These are phyloP conservation scores for Orthonychiurus folsomi DNA, from an alignment of 2,888 invertebrate species.

Conservation along the genomic window DNA sequence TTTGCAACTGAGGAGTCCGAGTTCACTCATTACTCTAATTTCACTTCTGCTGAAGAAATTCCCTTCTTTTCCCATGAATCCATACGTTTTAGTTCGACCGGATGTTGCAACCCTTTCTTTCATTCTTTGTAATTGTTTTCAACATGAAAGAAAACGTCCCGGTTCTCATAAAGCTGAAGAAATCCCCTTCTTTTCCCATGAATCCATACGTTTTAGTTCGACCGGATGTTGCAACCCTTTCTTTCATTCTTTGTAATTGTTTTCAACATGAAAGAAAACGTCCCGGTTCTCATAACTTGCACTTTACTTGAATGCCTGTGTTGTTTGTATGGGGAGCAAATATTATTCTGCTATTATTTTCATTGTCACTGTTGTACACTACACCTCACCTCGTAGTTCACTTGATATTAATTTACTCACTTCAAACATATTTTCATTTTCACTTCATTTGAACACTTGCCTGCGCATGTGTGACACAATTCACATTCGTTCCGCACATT, in stretches of 20 bases:
- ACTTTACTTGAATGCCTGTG: too few species aligned
- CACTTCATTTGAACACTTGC: background rate
- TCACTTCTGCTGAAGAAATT: background rate
- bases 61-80: background rate
- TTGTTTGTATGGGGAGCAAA: background rate
- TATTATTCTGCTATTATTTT: background rate
- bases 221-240: background rate
- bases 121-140: background rate
- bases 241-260: background rate
- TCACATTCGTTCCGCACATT: too few species aligned
- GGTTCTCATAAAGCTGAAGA: background rate
- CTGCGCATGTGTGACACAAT: too few species aligned
- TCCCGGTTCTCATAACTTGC: background rate
- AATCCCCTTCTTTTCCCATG: background rate
- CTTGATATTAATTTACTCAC: too few species aligned
- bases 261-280: background rate
- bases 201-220: background rate
- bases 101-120: background rate
- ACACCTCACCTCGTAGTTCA: background rate
- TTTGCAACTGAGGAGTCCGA: background rate
- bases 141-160: background rate
- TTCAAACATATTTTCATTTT: background rate
- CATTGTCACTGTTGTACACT: background rate
- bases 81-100: background rate
- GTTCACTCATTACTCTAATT: too few species aligned